Base-by-base conservation (phyloP, 2,797 vertebrate species). In the Alosa sapidissima region DNA sequence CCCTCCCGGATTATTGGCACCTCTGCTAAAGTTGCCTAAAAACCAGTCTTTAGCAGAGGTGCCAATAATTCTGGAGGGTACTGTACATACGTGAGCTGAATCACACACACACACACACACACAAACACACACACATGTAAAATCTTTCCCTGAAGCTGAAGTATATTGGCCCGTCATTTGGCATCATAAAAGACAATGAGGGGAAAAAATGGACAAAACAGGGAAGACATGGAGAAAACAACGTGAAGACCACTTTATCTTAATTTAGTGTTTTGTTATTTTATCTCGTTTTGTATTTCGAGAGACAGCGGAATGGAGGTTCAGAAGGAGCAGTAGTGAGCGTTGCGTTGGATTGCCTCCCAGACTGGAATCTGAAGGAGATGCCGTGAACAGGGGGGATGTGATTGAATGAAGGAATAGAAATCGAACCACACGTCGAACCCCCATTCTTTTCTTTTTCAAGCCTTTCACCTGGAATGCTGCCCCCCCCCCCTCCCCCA, bases 81-180 rank as follows among this genome's bases (percentile, higher is more conserved):
- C 28, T 28, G 28, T 28, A 28, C 28, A 28, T 28, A 28, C 28
- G 28, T 28, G 28, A 28, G 28, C 28, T 54, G 52, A 54, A 54
- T 78, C 24, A 65, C 52, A 48, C 19, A 58, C 24, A 83, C 85
- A 24, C 84, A 87, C 86, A 85, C 55, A 48, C 48, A 84, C 81
- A 85, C 49, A 60, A 45, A 84, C 21, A 78, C 65, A 54, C 58
- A 75, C 55, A 58, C 41, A 75, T 84, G 85, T 68, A 41, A 85
- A 68, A 72, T 11, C 84, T 84, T 36, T 83, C 54, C 52, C 52
- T 19, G 81, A 62, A 24, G 54, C 52, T 19, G 81, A 62, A 24
- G 54, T 55, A 55, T 62, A 24, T 2, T n/a, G 24, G 36, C 7
- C 36, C 72, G 21, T 47, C 14, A 16, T 8, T 47, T 72, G 11